Percentiles rank a stretch among this genome's conserved stretches.
These are phyloP conservation scores for Phaethon lepturus DNA, from an alignment of 2,113 vertebrate genomes.

Conservation along the genomic window DNA sequence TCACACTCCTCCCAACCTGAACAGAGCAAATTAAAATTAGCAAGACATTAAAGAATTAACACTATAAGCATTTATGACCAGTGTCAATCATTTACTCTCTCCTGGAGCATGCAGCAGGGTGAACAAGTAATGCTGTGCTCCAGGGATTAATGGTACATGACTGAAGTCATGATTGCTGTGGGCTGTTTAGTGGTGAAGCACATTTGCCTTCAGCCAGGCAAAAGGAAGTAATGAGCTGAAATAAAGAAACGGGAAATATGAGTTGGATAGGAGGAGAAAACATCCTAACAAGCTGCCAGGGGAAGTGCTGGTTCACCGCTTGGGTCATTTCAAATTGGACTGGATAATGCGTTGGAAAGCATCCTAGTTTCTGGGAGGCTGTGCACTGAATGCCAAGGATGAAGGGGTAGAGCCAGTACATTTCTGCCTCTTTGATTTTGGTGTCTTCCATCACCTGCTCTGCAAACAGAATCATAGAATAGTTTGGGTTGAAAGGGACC, in stretches of 20 bases:
- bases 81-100: constrained; percentile 58
- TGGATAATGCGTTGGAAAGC: constrained; percentile 29
- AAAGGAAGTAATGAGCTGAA: constrained; percentile 41
- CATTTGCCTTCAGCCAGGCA: constrained; percentile 24
- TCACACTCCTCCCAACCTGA: not conserved
- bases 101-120: constrained; percentile 11
- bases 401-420: not conserved
- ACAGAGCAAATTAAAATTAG: constrained; percentile 40
- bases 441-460: not conserved
- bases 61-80: constrained; percentile 39
- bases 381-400: not conserved
- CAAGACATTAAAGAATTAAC: constrained; percentile 60
- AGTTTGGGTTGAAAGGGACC: not conserved
- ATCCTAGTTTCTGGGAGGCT: constrained; percentile 19
- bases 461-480: not conserved
- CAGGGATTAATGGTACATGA: constrained; percentile 59
- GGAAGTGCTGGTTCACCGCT: constrained; percentile 17
- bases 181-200: constrained; percentile 20
- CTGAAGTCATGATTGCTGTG: constrained; percentile 17
- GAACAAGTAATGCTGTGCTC: constrained; percentile 35
- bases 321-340: constrained; percentile 32
- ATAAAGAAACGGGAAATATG: constrained; percentile 30
- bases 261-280: constrained; percentile 28
- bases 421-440: not conserved
- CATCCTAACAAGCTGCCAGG: constrained; percentile 44